A percentile compares a stretch with the other conserved stretches of the same genome.
phyloP scores from a whole-genome alignment of 64 coral and sea anemone species.

The Montipora capricornis region DNA sequence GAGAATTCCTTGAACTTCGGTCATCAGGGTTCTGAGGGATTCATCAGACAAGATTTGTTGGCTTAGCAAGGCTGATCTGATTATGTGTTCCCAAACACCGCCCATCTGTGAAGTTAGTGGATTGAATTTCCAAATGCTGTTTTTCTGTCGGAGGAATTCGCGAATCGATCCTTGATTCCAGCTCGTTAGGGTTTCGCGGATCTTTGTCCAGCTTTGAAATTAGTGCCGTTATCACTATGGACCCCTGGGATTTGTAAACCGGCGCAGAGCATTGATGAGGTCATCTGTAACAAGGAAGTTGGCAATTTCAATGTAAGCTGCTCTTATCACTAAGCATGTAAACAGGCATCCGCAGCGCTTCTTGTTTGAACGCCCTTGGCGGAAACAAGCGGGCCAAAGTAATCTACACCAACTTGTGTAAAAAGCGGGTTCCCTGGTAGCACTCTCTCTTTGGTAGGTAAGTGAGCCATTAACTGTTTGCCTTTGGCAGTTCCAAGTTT shows the following conservation, averaged over 20 bases:
- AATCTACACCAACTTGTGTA: neutral
- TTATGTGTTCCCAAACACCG: no score
- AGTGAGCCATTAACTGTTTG: constrained; percentile 21
- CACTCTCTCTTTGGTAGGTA: neutral
- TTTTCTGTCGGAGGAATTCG: neutral
- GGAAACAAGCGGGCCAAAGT: constrained; percentile 36
- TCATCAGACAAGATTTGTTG: constrained; percentile 22
- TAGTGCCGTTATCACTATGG: constrained; percentile 48
- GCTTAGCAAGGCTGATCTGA: neutral
- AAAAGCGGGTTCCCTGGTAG: neutral
- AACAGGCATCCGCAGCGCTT: constrained; percentile 47
- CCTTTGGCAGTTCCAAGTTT: neutral
- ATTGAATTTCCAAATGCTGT: constrained; percentile 46
- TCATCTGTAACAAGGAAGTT: neutral
- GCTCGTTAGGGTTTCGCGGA: neutral
- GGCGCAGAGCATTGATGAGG: neutral
- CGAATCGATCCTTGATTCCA: constrained; percentile 11
- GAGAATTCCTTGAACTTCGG: neutral
- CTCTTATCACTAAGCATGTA: constrained; percentile 26
- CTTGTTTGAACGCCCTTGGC: constrained; percentile 17
- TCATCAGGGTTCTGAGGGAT: neutral
- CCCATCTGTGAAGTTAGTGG: neutral
- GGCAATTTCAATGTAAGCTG: constrained; percentile 1
- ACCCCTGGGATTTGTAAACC: constrained; percentile 21
- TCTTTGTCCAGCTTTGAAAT: constrained; percentile 34